A percentile compares a stretch with the other conserved stretches of the same genome.
Conservation (phyloP, 35 echinoderm and acorn worm genomes). For the Strongylocentrotus purpuratus region DNA sequence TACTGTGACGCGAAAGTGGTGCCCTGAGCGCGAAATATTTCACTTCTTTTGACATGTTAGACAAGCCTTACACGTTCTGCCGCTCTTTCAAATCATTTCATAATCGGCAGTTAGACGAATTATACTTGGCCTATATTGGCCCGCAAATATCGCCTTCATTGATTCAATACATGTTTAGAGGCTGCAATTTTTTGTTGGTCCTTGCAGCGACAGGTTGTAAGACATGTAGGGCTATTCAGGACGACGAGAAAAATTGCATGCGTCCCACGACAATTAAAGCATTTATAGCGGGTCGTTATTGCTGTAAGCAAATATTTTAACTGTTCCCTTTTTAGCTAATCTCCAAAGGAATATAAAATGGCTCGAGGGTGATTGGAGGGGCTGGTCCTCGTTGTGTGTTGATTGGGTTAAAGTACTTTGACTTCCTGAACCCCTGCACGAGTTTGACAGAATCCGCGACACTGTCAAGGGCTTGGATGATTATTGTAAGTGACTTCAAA, state of each 20-base stretch:
- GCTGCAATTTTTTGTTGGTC: neutral
- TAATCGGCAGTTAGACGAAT: neutral
- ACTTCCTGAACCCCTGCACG: neutral
- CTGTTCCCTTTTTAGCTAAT: neutral
- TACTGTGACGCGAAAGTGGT: neutral
- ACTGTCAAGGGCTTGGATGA: neutral
- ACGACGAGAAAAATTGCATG: neutral
- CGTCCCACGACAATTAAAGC: slow-evolving; percentile 15
- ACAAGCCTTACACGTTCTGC: neutral
- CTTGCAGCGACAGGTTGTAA: neutral
- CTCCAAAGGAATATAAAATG: neutral
- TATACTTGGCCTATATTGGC: neutral
- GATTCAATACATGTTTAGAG: neutral
- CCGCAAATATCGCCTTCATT: neutral
- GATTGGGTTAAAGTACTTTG: slow-evolving; percentile 17
- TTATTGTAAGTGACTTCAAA: neutral
- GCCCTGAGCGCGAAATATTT: neutral
- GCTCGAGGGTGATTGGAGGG: neutral
- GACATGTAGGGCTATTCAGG: neutral
- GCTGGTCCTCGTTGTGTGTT: neutral
- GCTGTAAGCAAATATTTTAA: slow-evolving; percentile 13
- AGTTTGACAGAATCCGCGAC: neutral
- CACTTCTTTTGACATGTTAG: neutral
- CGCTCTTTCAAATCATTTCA: neutral
- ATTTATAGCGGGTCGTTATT: slow-evolving; percentile 2